Evolutionary conservation across 2,888 invertebrate species (phyloP), one percentile per base, ranked within the genome.

Genomic region (Aphrophora alni): DNA sequence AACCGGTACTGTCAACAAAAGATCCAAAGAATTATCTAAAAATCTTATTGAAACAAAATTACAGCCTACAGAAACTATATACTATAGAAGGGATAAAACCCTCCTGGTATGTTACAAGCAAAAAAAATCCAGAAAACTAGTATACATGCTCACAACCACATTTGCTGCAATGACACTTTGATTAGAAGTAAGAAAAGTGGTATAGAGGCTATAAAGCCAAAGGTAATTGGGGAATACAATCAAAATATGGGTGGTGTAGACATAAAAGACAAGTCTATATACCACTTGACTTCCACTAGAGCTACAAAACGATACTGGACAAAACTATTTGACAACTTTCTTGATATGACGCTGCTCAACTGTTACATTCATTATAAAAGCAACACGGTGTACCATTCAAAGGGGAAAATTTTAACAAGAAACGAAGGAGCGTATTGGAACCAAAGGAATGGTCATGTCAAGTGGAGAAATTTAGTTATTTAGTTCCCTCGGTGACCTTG

Each of bases 1-100:
- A 5, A 77, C 81, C 24, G 81, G 74, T 0, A 77, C 81, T 21
- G 25, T 77, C 3, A 81, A 77, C 26, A 81, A 81, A 74, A 77
- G 74, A 33, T 77, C 77, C 12, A 81, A 79, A 74, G 77, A 28
- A n/a, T 38, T 77, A 17, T 77, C 51, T 26, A 80, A 77, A 77
- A 77, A 59, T 27, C 44, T 80, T 17, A 12, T 80, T 5, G 38
- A 26, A 25, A 74, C 33, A 3, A 8, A 5, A 5, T 74, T 70
- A 25, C 27, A 38, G 7, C 44, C 75, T 26, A 17, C 12, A 1
- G 27, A 77, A 69, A 69, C 27, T 0, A 38, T 68, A 3, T 77
- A 77, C 28, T 77, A 3, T 14, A 27, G 77, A 33, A 77, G 33
- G 69, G 38, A 75, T 38, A 74, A 68, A 51, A 73, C 28, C 21